Evolutionary conservation across 2,113 vertebrate species (phyloP).

Genomic region (Callopanchax toddi): DNA sequence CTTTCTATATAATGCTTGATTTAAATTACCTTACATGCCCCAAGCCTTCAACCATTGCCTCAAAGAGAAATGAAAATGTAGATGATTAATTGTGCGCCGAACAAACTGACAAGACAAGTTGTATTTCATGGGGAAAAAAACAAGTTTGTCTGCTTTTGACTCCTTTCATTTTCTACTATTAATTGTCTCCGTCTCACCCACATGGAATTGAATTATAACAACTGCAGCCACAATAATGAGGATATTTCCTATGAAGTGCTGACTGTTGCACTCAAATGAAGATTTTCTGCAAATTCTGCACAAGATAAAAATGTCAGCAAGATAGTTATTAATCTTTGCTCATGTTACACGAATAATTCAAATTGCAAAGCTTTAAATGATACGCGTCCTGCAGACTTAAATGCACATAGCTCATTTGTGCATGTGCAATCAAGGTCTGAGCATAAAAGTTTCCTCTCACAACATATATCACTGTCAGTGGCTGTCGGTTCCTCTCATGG

Average conservation of each 20-base stretch:
- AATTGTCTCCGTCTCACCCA: conserved; percentile 25
- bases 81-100: not conserved
- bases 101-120: not conserved
- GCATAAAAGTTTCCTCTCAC: conserved; percentile 39
- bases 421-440: conserved; percentile 46
- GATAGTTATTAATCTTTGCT: conserved; percentile 35
- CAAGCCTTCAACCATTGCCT: not conserved
- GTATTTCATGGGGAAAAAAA: not conserved
- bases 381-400: conserved; percentile 13
- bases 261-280: not conserved
- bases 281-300: not conserved
- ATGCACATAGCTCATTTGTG: conserved; percentile 34
- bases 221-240: conserved; percentile 51
- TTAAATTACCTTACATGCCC: not conserved
- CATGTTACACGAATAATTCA: conserved; percentile 41
- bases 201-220: conserved; percentile 48
- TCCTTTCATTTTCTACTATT: conserved; percentile 29
- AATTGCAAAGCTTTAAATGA: conserved; percentile 33
- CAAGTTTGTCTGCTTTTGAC: not conserved
- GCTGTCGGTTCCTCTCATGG: conserved; percentile 24
- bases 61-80: not conserved
- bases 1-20: too few species aligned
- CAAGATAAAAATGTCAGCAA: conserved; percentile 1
- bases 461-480: conserved; percentile 26
- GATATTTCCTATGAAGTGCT: conserved; percentile 24